Conservation (phyloP, 2,888 invertebrate genomes). For the Rotaria macrura region DNA sequence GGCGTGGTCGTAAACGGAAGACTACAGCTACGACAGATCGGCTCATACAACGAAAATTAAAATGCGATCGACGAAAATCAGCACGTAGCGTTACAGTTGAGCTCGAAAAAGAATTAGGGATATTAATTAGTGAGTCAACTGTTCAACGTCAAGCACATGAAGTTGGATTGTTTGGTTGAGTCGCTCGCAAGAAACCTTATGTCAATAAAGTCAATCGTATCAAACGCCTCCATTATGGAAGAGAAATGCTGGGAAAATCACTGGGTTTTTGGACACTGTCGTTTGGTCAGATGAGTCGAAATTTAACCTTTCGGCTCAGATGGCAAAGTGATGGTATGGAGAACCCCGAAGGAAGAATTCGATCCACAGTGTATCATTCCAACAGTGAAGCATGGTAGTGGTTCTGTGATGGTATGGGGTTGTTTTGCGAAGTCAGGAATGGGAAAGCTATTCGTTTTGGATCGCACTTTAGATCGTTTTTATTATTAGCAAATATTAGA, state of each 20-base stretch:
- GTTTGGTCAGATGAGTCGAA: neutral
- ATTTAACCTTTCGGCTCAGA: neutral
- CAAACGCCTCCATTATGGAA: neutral
- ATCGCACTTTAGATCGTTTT: conserved; percentile 27
- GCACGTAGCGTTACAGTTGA: neutral
- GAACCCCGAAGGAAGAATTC: neutral
- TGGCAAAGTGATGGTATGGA: neutral
- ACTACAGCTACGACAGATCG: neutral
- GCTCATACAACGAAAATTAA: neutral
- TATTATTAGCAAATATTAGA: conserved; percentile 32
- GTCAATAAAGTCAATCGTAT: neutral
- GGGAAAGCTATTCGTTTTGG: conserved; percentile 31
- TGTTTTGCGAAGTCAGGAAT: conserved; percentile 33
- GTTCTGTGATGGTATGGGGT: conserved; percentile 16
- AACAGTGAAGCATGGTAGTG: conserved; percentile 2
- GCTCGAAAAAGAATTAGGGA: neutral
- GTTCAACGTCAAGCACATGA: neutral
- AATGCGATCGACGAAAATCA: neutral
- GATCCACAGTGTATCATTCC: neutral
- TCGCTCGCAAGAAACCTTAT: neutral
- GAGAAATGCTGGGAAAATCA: neutral
- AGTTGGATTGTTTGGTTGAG: neutral
- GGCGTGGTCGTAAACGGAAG: neutral
- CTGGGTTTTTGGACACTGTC: neutral
- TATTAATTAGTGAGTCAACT: neutral